Evolutionary conservation across 2,113 vertebrate species (phyloP).

Genomic region (Charina bottae): DNA sequence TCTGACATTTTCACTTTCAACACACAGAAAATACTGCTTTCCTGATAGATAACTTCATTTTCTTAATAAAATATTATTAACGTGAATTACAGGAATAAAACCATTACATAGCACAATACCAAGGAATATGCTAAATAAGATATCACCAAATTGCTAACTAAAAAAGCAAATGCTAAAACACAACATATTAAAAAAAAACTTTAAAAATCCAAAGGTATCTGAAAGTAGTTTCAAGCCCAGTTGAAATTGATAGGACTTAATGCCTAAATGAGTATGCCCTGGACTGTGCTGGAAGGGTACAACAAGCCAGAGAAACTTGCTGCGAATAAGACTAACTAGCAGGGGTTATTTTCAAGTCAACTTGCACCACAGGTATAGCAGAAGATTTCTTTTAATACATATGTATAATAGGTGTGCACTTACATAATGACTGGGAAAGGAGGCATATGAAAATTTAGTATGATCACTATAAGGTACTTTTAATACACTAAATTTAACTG

Average conservation of each 20-base stretch:
- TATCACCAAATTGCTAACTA: not conserved
- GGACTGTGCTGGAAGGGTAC: not conserved
- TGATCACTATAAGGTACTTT: not conserved
- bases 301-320: not conserved
- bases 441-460: not conserved
- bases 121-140: not conserved
- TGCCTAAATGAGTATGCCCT: not conserved
- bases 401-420: not conserved
- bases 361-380: not conserved
- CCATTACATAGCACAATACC: not conserved
- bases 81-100: not conserved
- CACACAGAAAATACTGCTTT: not conserved
- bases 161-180: too few relatives aligned
- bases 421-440: not conserved
- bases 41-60: too few relatives aligned
- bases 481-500: not conserved
- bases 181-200: not conserved
- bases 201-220: not conserved
- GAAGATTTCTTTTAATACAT: not conserved
- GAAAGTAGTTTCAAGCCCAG: not conserved
- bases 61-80: too few relatives aligned
- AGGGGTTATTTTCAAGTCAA: not conserved
- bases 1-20: not conserved
- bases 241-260: not conserved
- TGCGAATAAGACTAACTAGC: not conserved